These are phyloP conservation scores for Fringilla coelebs DNA, from an alignment of 2,797 vertebrate genomes.

Conservation along the genomic window DNA sequence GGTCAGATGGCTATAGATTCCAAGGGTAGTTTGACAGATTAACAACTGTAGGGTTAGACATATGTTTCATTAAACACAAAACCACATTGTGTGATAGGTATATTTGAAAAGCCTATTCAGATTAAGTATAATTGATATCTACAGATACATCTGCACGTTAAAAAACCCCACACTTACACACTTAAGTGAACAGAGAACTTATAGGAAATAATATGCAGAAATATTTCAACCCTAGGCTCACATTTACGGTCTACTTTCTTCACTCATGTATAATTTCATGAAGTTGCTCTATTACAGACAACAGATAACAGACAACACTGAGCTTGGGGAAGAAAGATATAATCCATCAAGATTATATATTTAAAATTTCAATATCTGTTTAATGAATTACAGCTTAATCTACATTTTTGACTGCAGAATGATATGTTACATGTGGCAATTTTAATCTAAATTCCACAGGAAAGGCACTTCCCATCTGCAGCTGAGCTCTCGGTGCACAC, in stretches of 20 bases:
- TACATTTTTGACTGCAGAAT: background rate
- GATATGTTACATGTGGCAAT: background rate
- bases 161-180: background rate
- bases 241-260: background rate
- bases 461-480: constrained; percentile 67
- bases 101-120: background rate
- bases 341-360: background rate
- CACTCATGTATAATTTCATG: background rate
- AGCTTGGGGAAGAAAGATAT: background rate
- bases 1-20: background rate
- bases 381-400: background rate
- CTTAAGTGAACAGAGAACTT: background rate
- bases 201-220: background rate
- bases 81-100: background rate
- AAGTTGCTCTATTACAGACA: background rate
- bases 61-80: background rate
- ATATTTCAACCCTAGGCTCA: background rate
- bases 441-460: constrained; percentile 71
- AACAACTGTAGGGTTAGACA: background rate
- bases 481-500: constrained; percentile 40
- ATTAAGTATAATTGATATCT: background rate
- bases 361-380: background rate
- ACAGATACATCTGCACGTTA: background rate
- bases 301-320: background rate
- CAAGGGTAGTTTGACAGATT: background rate